Base-by-base conservation (phyloP, 2,113 vertebrate genomes). In the Pseudolaguvia tuberculata region DNA sequence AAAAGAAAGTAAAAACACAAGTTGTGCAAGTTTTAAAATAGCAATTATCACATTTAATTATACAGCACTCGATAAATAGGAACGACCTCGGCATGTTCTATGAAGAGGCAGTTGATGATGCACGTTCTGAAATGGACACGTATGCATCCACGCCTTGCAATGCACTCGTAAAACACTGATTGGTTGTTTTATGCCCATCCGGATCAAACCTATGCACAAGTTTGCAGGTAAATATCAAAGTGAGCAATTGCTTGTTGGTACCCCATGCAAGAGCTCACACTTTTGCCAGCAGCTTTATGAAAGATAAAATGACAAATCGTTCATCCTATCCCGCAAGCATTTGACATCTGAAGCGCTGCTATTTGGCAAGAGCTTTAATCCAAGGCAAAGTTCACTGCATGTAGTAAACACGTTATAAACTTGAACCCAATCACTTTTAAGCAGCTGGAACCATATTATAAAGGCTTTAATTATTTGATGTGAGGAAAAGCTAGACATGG, bases 391-490 rank as follows among this genome's bases (percentile, higher is more conserved):
- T 13, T 2, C 20, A 63, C 31, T 56, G n/a, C 51, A 18, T 5
- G 3, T 65, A 15, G 21, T 23, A 17, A 15, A 23, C 5, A 47
- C 14, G 23, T 18, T 7, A n/a, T 42, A 18, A 23, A 2, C 13
- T 7, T 25, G n/a, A 45, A 65, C 1, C 6, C 2, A 65, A 8
- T 20, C 23, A 50, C 17, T 9, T 29, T 1, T 17, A 70, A 29
- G 66, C 63, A 70, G 45, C 55, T 53, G 31, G 42, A 35, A 75
- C 67, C 80, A 80, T 59, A 80, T 67, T 75, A 73, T 85, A 82
- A 84, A 84, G 79, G 82, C 79, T 80, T 85, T 85, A 79, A 84
- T 80, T 70, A 56, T 80, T 59, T 74, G 70, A 85, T 80, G 81
- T 80, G 70, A 78, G 80, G 73, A 81, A 42, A 84, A 81, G 82